Conservation (phyloP, 1,140 invertebrate species). For the Aradophagus sp. region DNA sequence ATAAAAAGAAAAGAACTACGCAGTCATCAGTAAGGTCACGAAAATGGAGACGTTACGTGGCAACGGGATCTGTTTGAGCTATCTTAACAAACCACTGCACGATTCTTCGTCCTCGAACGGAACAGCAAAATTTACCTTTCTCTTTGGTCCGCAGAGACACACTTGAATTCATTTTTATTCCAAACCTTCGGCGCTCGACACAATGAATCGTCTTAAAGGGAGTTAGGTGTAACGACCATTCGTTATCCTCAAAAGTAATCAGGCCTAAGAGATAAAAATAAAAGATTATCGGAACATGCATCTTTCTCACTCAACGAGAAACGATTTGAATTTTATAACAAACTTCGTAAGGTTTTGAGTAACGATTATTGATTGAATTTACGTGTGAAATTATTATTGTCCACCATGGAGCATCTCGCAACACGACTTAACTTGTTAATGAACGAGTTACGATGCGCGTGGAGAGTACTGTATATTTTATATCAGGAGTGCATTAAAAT, state of each 20-base stretch:
- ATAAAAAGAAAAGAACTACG: constrained; percentile 1
- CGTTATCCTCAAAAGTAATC: constrained; percentile 77
- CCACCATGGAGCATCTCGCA: constrained; percentile 87
- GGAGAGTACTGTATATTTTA: constrained; percentile 91
- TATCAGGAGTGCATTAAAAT: constrained; percentile 95
- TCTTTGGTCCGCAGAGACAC: constrained; percentile 56
- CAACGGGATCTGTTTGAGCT: constrained; percentile 18
- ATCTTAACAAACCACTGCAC: constrained; percentile 21
- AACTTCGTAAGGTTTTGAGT: constrained; percentile 21
- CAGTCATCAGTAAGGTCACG: constrained; percentile 5
- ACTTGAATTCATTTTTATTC: constrained; percentile 50
- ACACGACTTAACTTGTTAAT: constrained; percentile 89
- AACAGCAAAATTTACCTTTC: constrained; percentile 58
- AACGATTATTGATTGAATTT: constrained; percentile 16
- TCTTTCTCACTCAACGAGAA: constrained; percentile 9
- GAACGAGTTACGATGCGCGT: constrained; percentile 92
- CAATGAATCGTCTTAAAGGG: constrained; percentile 57
- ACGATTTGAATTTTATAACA: constrained; percentile 28
- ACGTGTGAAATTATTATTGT: no score
- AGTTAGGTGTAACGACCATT: constrained; percentile 33
- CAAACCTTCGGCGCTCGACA: constrained; percentile 12
- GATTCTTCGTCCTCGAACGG: constrained; percentile 24
- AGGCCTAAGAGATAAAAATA: constrained; percentile 40
- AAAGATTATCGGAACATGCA: no score
- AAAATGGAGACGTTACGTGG: constrained; percentile 25